Base-by-base conservation (phyloP, 2,113 vertebrate species). In the Varanus salvator region DNA sequence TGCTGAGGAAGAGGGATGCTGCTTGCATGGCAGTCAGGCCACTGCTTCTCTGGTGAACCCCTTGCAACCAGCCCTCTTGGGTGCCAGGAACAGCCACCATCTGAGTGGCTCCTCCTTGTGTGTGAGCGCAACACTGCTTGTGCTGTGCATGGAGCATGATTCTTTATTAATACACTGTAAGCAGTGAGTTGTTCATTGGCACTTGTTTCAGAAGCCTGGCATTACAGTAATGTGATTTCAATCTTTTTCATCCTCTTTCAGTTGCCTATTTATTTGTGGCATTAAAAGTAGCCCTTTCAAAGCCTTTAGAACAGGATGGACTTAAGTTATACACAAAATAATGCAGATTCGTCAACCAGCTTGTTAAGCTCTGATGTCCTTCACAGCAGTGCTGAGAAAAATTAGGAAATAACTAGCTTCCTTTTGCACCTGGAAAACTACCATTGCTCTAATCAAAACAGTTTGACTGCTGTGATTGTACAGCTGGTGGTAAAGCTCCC, bases 381-480 rank as follows among this genome's bases (percentile, higher is more conserved):
- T n/a, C 44, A 68, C 54, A 52, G 50, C 15, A 27, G 31, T 21
- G 80, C 86, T 90, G 92, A 93, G 48, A 71, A 74, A 78, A 91
- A 60, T 76, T 78, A 57, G 68, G 21, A 57, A 87, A 87, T 84
- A 84, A 52, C 80, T 50, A 60, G 72, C 21, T 87, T 69, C n/a
- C 77, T 80, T 86, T 44, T 48, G 38, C 50, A 84, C 74, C 86
- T 66, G 64, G 34, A 78, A 84, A 84, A 52, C 57, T 60, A 76
- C 57, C 19, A 19, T 21, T 76, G 66, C 52, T 72, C 75, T 74
- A 81, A 88, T 81, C 88, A 89, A 52, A 91, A 85, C 44, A 52
- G 52, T 52, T 85, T 80, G 66, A 34, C 52, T 88, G 81, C 77
- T 75, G 74, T 91, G n/a, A 88, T 85, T 74, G 66, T 91, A 71